Evolutionary conservation across 1,140 invertebrate genomes (phyloP).

Genomic region (Atta texana): DNA sequence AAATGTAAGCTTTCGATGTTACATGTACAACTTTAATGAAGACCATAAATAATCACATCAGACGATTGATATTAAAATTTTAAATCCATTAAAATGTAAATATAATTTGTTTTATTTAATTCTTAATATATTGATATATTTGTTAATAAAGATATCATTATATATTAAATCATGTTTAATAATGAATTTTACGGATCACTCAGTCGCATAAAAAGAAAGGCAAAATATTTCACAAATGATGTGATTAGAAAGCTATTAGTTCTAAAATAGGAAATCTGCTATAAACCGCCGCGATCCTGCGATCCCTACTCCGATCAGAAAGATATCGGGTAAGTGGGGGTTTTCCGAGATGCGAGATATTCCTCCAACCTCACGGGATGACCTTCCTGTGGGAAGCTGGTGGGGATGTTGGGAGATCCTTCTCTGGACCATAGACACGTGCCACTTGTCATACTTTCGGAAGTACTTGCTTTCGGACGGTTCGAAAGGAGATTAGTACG

Average conservation of each 20-base stretch:
- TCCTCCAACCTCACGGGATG: constrained; percentile 70
- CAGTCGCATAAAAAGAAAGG: not conserved
- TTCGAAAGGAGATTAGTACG: constrained; percentile 72
- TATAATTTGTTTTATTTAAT: not conserved
- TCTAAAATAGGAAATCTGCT: constrained; percentile 66
- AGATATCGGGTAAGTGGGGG: constrained; percentile 59
- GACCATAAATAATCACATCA: not conserved
- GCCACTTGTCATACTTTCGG: constrained; percentile 79
- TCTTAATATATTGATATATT: not conserved
- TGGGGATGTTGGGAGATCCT: constrained; percentile 75
- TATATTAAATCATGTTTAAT: not conserved
- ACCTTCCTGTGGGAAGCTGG: constrained; percentile 67
- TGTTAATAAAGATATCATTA: not conserved
- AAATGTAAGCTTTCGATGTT: not conserved
- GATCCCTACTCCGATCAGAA: constrained; percentile 71
- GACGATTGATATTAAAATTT: not conserved
- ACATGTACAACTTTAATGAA: not conserved
- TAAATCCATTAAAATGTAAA: not conserved
- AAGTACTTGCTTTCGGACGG: constrained; percentile 75
- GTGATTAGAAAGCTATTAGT: constrained; percentile 40
- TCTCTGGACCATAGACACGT: constrained; percentile 78
- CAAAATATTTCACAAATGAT: not conserved
- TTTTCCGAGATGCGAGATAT: constrained; percentile 65
- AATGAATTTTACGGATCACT: not conserved
- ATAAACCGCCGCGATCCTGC: constrained; percentile 64